A percentile compares a stretch with the other conserved stretches of the same genome.
These are phyloP conservation scores for Meloidogyne chitwoodi DNA, from an alignment of 1,140 invertebrate genomes.

Conservation along the genomic window DNA sequence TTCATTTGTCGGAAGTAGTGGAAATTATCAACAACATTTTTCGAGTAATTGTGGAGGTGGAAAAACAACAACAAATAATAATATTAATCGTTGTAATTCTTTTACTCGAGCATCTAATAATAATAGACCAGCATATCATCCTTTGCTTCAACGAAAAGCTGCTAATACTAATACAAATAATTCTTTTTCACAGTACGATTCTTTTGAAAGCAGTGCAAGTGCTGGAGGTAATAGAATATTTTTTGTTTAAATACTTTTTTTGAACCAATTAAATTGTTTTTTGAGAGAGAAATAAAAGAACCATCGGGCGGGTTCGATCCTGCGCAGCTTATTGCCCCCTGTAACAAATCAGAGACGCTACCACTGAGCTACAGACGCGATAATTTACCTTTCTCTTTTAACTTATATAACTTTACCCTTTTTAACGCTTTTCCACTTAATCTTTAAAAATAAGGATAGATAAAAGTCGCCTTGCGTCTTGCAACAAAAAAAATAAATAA, in stretches of 20 bases:
- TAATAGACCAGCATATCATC: not conserved
- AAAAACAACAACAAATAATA: conserved; percentile 2
- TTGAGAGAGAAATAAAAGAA: too few species aligned
- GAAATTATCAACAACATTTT: conserved; percentile 1
- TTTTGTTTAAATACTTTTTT: not conserved
- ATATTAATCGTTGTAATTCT: conserved; percentile 9
- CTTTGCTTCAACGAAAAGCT: not conserved
- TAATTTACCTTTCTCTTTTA: too few species aligned
- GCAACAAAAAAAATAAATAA: too few species aligned
- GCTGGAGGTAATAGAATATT: not conserved
- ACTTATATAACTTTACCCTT: too few species aligned
- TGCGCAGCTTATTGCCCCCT: too few species aligned
- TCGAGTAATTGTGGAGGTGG: not conserved
- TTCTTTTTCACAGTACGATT: conserved; percentile 24
- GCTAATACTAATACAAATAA: not conserved
- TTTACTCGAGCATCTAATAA: conserved; percentile 1
- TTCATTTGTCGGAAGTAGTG: not conserved
- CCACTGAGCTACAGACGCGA: too few species aligned
- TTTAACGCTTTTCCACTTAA: too few species aligned
- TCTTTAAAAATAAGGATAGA: too few species aligned
- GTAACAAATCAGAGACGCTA: too few species aligned
- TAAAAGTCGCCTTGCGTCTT: too few species aligned
- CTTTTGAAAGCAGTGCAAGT: conserved; percentile 22
- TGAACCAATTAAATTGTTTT: too few species aligned
- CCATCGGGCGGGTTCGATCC: too few species aligned